Evolutionary conservation across 2,797 vertebrate genomes (phyloP).

Genomic region (Crotalus adamanteus): DNA sequence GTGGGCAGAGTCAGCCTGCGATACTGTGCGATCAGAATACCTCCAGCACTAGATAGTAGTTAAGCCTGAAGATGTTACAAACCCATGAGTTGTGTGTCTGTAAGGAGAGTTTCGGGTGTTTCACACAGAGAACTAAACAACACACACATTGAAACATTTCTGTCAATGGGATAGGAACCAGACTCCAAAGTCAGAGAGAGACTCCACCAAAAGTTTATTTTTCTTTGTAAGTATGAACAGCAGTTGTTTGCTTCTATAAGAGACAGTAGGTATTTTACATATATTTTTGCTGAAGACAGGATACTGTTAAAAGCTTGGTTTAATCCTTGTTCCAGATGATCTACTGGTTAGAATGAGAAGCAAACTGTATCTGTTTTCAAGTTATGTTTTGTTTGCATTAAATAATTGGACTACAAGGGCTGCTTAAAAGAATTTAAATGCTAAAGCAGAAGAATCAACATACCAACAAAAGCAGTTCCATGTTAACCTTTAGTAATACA

Average conservation of each 20-base stretch:
- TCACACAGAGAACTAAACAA: no score
- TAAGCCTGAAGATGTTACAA: not conserved
- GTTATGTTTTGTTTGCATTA: not conserved
- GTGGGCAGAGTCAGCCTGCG: not conserved
- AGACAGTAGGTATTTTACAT: not conserved
- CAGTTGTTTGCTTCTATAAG: not conserved
- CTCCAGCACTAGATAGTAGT: not conserved
- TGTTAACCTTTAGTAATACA: not conserved
- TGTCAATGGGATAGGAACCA: not conserved
- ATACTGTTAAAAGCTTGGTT: not conserved
- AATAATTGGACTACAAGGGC: not conserved
- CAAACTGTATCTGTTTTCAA: not conserved
- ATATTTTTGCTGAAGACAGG: not conserved
- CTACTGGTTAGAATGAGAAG: not conserved
- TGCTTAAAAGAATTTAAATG: not conserved
- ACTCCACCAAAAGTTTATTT: not conserved
- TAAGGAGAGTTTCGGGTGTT: not conserved
- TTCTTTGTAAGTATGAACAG: not conserved
- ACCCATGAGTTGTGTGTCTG: not conserved
- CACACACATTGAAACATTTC: not conserved
- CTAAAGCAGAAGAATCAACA: not conserved
- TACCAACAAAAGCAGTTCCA: not conserved
- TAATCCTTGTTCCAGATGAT: not conserved
- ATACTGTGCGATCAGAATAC: not conserved
- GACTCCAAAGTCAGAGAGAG: not conserved